Base-by-base conservation (phyloP, 2,113 vertebrate genomes). In the Heteronetta atricapilla region DNA sequence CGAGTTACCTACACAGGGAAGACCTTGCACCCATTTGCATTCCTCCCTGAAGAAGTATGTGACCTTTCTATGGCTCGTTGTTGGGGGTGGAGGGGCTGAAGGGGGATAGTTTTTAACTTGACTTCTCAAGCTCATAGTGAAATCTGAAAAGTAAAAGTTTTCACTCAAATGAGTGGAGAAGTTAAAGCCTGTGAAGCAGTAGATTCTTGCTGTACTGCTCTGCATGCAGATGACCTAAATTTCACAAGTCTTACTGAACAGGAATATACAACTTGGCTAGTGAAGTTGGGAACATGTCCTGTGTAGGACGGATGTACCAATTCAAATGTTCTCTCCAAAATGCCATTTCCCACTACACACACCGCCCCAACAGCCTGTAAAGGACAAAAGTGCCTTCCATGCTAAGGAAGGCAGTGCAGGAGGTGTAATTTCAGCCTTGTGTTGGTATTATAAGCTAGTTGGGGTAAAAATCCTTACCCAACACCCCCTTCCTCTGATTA, bases 241-340 rank as follows among this genome's bases (percentile, higher is more conserved):
- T 82, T 84, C 83, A 29, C 38, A 8, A 82, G 53, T 78, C 53
- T 52, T 10, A 5, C 78, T 92, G 69, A 92, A 64, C 60, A 21
- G 23, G 56, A 62, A 77, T 1, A 1, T 60, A 29, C 38, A 56
- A 42, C 66, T 93, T 92, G 90, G 86, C 89, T 60, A 21, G 15
- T 25, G 69, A 42, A 89, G 62, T 3, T 25, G 69, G 74, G 86
- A 96, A 92, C 81, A 69, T 88, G 1, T 78, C 82, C 29, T 48
- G 56, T 79, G 82, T 82, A 63, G 26, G 52, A 70, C 10, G 16
- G 75, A 66, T 85, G 62, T 55, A 92, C 52, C 63, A n/a, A 77
- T 46, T 67, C 82, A 66, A 74, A 36, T 40, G 19, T 86, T 93
- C 75, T 92, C 77, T 93, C 69, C 29, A 75, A 84, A 93, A 84